Base-by-base conservation (phyloP, 2,113 vertebrate species). In the Ptilorrhoa leucosticta region DNA sequence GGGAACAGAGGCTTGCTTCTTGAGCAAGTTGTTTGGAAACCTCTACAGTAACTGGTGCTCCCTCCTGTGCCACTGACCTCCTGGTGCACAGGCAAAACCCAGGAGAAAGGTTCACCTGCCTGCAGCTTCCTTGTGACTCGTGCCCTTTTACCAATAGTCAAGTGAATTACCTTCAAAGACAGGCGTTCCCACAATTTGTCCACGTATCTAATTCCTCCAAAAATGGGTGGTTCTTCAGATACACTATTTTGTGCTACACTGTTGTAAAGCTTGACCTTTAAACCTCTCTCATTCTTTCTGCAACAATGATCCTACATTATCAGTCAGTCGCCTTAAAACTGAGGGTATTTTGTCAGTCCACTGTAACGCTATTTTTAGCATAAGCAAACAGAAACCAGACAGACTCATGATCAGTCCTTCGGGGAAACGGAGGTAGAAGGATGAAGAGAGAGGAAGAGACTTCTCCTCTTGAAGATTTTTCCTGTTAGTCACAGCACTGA, bases 391-490 rank as follows among this genome's bases (percentile, higher is more conserved):
- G 89, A 96, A 91, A 95, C 70, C 71, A 94, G 91, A 90, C 89
- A 80, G 82, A 73, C 85, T 86, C 24, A 90, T 77, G 90, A 85
- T 87, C 54, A 48, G 42, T 15, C 89, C 87, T 77, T 88, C 87
- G 84, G 90, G 93, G 70, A 95, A 89, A 92, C 0, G 3, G 93
- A 95, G 93, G 87, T 79, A 85, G 61, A 89, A 91, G 45, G 91
- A 94, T 82, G 84, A 87, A 90, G 89, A 86, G 40, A 93, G 80
- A 87, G 80, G 91, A 94, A 96, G 89, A 96, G 76, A 79, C 84
- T 90, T 93, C 93, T 87, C n/a, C 30, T 89, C 73, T 91, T 90
- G 93, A 94, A 96, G 75, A 92, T 96, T 96, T 96, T 96, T 93
- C 94, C 90, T 95, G 87, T 96, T 95, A 97, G 92, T 96, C 96